Conservation (phyloP, 2,113 vertebrate species). For the Anseranas semipalmata region DNA sequence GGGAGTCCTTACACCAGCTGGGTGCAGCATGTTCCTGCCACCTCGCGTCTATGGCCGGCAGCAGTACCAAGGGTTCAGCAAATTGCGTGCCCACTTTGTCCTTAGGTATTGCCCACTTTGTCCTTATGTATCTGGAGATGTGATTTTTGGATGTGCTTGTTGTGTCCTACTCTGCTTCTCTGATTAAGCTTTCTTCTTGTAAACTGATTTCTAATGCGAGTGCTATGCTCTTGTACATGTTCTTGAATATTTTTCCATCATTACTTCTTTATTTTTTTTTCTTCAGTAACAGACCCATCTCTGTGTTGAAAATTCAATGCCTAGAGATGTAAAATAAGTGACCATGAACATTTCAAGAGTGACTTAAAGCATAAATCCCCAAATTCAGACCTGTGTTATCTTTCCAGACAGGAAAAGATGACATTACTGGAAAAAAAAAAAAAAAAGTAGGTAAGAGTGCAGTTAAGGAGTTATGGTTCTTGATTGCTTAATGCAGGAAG, state of each 20-base stretch:
- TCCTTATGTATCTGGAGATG: neutral
- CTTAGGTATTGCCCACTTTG: neutral
- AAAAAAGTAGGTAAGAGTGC: neutral
- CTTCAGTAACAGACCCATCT: neutral
- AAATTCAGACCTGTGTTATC: neutral
- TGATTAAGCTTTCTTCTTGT: neutral
- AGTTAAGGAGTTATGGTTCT: neutral
- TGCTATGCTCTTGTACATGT: neutral
- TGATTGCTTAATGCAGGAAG: neutral
- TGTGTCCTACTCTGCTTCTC: neutral
- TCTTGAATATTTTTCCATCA: conserved; percentile 3
- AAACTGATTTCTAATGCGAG: neutral
- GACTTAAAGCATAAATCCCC: neutral
- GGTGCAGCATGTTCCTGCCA: neutral
- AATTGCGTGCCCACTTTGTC: neutral
- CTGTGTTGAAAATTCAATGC: neutral
- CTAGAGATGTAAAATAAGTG: neutral
- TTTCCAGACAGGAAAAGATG: neutral
- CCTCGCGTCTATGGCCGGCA: neutral
- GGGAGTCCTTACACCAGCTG: neutral
- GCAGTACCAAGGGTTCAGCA: neutral
- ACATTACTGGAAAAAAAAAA: neutral
- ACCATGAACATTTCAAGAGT: neutral
- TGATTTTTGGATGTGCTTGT: neutral
- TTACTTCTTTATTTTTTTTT: neutral